Percentiles rank a stretch among this genome's conserved stretches.
These are phyloP conservation scores for Carapus acus DNA, from an alignment of 2,797 vertebrate species.

Conservation along the genomic window DNA sequence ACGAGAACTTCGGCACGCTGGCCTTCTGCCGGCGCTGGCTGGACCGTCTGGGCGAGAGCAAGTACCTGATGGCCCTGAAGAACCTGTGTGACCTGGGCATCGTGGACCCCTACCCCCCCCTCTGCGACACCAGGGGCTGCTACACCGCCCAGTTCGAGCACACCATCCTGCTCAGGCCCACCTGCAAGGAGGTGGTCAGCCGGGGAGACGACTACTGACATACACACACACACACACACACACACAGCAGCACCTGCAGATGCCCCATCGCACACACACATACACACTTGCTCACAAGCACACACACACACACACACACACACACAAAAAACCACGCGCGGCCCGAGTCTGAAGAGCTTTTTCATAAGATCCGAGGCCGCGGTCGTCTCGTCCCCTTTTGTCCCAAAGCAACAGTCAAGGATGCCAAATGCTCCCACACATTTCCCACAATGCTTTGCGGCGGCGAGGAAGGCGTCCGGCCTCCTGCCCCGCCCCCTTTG, in stretches of 20 bases:
- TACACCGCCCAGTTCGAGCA: constrained; percentile 99
- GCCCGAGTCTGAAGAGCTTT: constrained; percentile 16
- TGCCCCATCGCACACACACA: constrained; percentile 6
- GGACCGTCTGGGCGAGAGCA: constrained; percentile 95
- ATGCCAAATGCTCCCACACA: constrained; percentile 44
- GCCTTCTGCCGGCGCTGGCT: constrained; percentile 98
- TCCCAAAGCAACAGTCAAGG: constrained; percentile 24
- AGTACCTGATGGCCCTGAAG: constrained; percentile 99
- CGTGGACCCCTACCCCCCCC: constrained; percentile 93
- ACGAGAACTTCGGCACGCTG: constrained; percentile 98
- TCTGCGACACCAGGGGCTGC: constrained; percentile 97
- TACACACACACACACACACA: neutral
- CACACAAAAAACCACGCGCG: constrained; percentile 7
- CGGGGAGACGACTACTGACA: constrained; percentile 95
- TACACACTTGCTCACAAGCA: constrained; percentile 19
- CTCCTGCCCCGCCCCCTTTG: constrained; percentile 17
- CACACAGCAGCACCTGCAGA: neutral
- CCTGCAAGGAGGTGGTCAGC: constrained; percentile 99
- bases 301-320: constrained; percentile 16
- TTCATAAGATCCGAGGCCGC: constrained; percentile 14
- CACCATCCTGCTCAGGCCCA: constrained; percentile 95
- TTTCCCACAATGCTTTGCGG: constrained; percentile 31
- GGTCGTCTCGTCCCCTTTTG: constrained; percentile 16
- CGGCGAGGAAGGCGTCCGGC: constrained; percentile 29
- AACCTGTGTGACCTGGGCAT: constrained; percentile 99